A percentile compares a stretch with the other conserved stretches of the same genome.
Conservation (phyloP, 2,797 vertebrate genomes). For the Acropternis orthonyx region DNA sequence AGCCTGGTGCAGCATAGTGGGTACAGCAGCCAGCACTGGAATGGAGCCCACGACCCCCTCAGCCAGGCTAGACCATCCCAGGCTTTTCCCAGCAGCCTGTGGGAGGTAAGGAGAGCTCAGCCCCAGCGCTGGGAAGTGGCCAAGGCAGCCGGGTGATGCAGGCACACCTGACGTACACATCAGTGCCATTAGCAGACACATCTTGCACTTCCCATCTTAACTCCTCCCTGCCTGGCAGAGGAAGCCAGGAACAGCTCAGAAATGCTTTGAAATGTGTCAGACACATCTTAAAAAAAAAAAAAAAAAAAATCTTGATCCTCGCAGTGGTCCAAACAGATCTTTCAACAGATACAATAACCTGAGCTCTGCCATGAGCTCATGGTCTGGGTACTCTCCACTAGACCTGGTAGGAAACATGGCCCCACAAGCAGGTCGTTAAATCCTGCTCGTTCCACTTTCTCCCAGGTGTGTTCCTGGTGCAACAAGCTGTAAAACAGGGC, state of each 20-base stretch:
- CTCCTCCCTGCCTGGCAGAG: constrained; percentile 8
- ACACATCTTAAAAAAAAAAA: no score
- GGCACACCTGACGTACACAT: constrained; percentile 23
- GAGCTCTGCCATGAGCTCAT: fast-evolving
- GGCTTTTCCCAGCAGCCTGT: not conserved
- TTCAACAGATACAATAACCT: not conserved
- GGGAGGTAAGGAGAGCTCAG: not conserved
- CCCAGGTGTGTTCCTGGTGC: not conserved
- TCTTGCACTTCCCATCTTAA: constrained; percentile 9
- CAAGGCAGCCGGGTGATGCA: constrained; percentile 5
- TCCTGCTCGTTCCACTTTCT: not conserved
- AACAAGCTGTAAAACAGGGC: not conserved
- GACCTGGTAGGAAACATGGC: not conserved
- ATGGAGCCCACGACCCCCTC: fast-evolving
- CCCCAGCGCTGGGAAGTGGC: not conserved
- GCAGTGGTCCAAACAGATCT: not conserved
- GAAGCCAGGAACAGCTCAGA: not conserved
- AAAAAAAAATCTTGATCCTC: not conserved
- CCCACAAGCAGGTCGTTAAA: not conserved
- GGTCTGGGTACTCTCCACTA: not conserved
- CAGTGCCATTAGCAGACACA: not conserved
- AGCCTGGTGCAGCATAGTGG: fast-evolving
- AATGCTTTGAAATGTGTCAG: not conserved
- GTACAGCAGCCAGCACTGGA: not conserved
- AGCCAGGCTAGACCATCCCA: not conserved